A percentile compares a stretch with the other conserved stretches of the same genome.
phyloP scores from a whole-genome alignment of 2,113 vertebrate species.

The Brienomyrus longianalis region DNA sequence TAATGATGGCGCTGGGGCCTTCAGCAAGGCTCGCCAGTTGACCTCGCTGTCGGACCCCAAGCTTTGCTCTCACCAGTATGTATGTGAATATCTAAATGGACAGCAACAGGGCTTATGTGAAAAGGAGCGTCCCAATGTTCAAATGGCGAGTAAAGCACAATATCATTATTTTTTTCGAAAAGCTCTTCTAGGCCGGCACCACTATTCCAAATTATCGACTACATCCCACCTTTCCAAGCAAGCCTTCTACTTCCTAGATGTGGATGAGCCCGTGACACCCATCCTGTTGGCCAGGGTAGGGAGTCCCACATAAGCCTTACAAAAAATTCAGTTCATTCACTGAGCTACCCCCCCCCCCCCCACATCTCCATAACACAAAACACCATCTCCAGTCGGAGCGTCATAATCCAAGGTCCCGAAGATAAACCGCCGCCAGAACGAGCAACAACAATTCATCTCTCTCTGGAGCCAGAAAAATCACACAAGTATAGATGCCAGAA shows the following conservation, averaged over 20 bases:
- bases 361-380: neutral
- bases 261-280: neutral
- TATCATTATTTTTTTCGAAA: neutral
- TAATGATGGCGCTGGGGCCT: neutral
- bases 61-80: neutral
- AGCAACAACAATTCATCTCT: neutral
- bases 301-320: neutral
- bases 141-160: neutral
- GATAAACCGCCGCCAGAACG: neutral
- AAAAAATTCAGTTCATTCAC: neutral
- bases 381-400: neutral
- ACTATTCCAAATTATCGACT: neutral
- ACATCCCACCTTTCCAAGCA: neutral
- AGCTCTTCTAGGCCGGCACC: neutral
- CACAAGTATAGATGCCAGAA: neutral
- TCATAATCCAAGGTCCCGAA: neutral
- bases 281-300: neutral
- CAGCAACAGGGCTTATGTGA: neutral
- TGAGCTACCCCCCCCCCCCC: neutral
- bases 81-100: neutral
- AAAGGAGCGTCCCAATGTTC: neutral
- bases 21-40: neutral
- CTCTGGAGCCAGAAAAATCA: neutral
- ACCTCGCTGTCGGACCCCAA: neutral
- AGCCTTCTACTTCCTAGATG: neutral